These are phyloP conservation scores for Ceratosolen solmsi DNA, from an alignment of 1,140 invertebrate genomes.

Conservation along the genomic window DNA sequence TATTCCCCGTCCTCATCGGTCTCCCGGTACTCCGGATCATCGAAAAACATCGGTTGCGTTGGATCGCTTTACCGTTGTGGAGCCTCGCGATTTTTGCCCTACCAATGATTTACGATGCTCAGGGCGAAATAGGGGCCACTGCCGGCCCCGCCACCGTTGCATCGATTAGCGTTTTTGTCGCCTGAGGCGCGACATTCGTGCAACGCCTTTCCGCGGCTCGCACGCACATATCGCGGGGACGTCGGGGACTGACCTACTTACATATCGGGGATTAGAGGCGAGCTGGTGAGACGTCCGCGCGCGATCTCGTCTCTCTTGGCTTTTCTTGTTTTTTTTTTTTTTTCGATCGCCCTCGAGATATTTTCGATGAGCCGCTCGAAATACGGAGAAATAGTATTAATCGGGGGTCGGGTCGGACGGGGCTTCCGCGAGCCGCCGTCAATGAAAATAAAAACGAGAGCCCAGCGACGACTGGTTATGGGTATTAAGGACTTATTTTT, in stretches of 20 bases:
- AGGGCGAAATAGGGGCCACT: neutral
- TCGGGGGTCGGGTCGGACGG: neutral
- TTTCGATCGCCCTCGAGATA: too few relatives aligned
- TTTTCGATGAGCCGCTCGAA: neutral
- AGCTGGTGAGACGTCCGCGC: neutral
- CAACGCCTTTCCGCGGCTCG: slow-evolving; percentile 21
- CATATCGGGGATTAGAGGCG: neutral
- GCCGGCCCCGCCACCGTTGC: neutral
- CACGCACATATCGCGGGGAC: neutral
- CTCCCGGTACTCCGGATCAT: neutral
- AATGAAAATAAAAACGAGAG: neutral
- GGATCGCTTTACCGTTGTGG: neutral
- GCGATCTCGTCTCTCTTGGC: neutral
- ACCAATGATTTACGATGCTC: neutral
- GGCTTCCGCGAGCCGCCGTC: neutral
- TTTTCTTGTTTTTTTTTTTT: neutral
- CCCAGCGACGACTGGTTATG: neutral
- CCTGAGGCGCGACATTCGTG: neutral
- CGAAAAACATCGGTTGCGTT: neutral
- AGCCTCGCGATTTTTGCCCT: neutral
- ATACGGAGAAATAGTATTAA: slow-evolving; percentile 2
- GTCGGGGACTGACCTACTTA: slow-evolving; percentile 3
- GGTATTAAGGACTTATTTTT: neutral
- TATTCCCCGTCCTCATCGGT: neutral
- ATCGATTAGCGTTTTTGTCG: slow-evolving; percentile 35